Percentiles rank a stretch among this genome's conserved stretches.
Conservation (phyloP, 2,113 vertebrate species). For the Salvelinus alpinus region DNA sequence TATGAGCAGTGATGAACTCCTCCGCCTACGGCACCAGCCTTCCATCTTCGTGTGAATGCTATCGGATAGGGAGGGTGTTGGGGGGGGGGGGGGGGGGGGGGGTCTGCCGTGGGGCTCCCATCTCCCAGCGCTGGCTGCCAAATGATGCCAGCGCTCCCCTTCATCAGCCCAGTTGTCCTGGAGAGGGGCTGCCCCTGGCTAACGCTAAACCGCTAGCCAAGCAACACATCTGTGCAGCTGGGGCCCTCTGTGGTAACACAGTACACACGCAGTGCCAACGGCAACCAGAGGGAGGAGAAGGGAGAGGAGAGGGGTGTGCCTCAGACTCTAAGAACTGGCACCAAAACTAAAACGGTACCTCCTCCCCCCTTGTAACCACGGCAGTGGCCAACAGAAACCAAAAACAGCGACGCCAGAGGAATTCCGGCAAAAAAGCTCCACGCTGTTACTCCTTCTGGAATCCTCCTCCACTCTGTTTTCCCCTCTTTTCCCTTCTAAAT, state of each 20-base stretch:
- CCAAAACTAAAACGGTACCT: slow-evolving; percentile 23
- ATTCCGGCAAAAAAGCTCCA: slow-evolving; percentile 30
- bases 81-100: not conserved
- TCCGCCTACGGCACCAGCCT: slow-evolving; percentile 53
- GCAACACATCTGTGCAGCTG: slow-evolving; percentile 67
- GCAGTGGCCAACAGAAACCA: slow-evolving; percentile 1
- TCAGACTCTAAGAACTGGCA: slow-evolving; percentile 40
- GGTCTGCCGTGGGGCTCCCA: too few relatives aligned
- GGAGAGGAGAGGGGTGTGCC: slow-evolving; percentile 25
- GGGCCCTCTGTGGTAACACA: slow-evolving; percentile 49
- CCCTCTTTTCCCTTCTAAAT: not conserved
- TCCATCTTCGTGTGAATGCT: slow-evolving; percentile 54
- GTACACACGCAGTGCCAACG: slow-evolving; percentile 36
- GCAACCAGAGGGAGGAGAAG: slow-evolving; percentile 31
- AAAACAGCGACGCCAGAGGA: slow-evolving; percentile 28
- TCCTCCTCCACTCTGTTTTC: slow-evolving; percentile 31
- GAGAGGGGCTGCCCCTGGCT: slow-evolving; percentile 52
- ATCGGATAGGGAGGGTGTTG: slow-evolving; percentile 36
- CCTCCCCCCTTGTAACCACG: slow-evolving; percentile 28
- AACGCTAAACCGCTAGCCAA: slow-evolving; percentile 51
- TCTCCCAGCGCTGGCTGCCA: slow-evolving; percentile 23
- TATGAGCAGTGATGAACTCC: slow-evolving; percentile 62
- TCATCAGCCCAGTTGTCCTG: slow-evolving; percentile 65
- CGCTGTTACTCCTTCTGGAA: slow-evolving; percentile 47
- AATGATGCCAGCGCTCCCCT: slow-evolving; percentile 52